phyloP scores from a whole-genome alignment of 2,888 invertebrate genomes.

The Harpagoxenus sublaevis region DNA sequence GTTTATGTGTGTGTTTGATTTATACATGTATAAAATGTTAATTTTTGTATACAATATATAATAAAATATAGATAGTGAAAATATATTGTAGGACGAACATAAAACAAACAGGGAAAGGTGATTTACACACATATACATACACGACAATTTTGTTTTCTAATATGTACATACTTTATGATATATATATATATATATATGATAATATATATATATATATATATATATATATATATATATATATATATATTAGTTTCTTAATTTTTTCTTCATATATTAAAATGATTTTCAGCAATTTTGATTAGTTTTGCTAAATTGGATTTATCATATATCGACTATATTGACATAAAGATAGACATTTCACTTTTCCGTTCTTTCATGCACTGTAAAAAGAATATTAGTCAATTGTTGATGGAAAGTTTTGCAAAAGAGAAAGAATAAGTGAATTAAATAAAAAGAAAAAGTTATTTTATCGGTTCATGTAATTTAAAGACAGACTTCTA shows the following conservation, averaged over 20 bases:
- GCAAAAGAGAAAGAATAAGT: neutral
- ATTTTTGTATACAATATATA: neutral
- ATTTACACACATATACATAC: neutral
- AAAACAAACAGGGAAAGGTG: neutral
- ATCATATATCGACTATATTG: conserved; percentile 12
- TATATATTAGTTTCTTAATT: conserved; percentile 24
- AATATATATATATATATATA: conserved; percentile 44
- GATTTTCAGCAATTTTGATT: conserved; percentile 19
- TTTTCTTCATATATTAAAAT: conserved; percentile 16
- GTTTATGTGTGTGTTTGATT: neutral
- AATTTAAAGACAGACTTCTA: conserved; percentile 14
- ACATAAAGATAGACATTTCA: neutral
- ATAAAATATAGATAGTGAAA: conserved; percentile 22
- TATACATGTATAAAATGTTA: neutral
- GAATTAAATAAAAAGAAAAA: neutral
- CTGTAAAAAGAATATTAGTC: conserved; percentile 27
- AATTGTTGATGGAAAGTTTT: neutral
- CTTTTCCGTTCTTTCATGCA: conserved; percentile 23
- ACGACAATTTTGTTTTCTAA: conserved; percentile 24
- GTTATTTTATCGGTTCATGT: neutral
- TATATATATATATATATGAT: conserved; percentile 48
- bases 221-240: conserved; percentile 44
- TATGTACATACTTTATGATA: conserved; percentile 26
- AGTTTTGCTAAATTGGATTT: conserved; percentile 20
- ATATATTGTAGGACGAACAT: neutral